Evolutionary conservation across 2,113 vertebrate species (phyloP), one percentile per base, ranked within the genome.

Genomic region (Sceloporus undulatus): DNA sequence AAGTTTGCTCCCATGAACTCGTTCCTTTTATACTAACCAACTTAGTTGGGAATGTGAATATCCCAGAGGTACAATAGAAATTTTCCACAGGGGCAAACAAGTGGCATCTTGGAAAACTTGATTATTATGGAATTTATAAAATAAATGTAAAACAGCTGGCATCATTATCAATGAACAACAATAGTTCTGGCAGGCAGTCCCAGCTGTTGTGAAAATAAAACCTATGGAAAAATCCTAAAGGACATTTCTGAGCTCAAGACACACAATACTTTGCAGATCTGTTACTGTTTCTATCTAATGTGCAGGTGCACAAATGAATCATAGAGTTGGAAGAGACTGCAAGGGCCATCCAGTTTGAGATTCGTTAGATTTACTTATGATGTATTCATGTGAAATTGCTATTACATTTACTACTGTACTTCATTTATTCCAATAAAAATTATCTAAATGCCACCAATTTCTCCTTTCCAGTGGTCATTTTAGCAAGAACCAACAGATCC

Each of bases 101-200:
- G 56, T 71, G 90, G 84, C 79, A 87, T 89, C 23, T 86, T 78
- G 48, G 59, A 2, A 40, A 92, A 52, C 87, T 87, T 25, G 2
- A 21, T 23, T 23, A 29, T n/a, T 83, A 9, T 76, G 42, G 75
- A 85, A 87, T 85, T 25, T 88, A 71, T 82, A 87, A 95, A 93
- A 96, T 91, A 79, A 94, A 96, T 95, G 92, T 85, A 89, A 88
- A 94, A 94, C 94, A 96, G 94, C 92, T 96, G 95, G 93, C 91
- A 88, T 92, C 23, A 19, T 59, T 89, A 48, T 73, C 59, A 34
- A 71, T 85, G 56, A 87, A 81, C 90, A 94, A 94, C 52, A 95
- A 92, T 81, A 91, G 76, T 65, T 77, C 89, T 92, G 88, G 91
- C 88, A 91, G 88, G 79, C 27, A 89, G 83, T 87, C 59, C 75